Evolutionary conservation across 2,888 invertebrate genomes (phyloP).

Genomic region (Rhagonycha lutea): DNA sequence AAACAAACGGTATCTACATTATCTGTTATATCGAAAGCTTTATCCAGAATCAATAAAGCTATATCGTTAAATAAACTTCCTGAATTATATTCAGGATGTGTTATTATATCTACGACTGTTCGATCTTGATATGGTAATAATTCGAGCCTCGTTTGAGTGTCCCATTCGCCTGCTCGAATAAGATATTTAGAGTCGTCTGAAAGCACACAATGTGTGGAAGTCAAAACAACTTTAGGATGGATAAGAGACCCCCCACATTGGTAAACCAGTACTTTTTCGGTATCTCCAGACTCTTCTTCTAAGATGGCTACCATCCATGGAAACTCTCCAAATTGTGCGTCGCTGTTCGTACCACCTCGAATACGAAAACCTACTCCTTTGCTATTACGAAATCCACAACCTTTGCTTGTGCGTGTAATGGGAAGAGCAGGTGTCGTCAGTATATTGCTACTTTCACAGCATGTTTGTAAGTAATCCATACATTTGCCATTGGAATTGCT

Average conservation of each 20-base stretch:
- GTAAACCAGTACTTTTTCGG: slow-evolving; percentile 63
- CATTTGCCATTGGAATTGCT: slow-evolving; percentile 51
- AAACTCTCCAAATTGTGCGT: slow-evolving; percentile 77
- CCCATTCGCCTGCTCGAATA: slow-evolving; percentile 80
- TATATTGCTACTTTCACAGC: slow-evolving; percentile 56
- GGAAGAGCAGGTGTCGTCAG: slow-evolving; percentile 43
- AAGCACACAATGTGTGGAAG: slow-evolving; percentile 78
- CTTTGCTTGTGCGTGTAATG: slow-evolving; percentile 40
- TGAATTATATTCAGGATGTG: slow-evolving; percentile 67
- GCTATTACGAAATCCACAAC: slow-evolving; percentile 75
- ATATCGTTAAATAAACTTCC: slow-evolving; percentile 75
- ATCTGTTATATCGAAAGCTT: slow-evolving; percentile 63
- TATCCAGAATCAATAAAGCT: slow-evolving; percentile 68
- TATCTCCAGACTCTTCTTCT: slow-evolving; percentile 55
- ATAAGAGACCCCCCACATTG: slow-evolving; percentile 82
- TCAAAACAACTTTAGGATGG: slow-evolving; percentile 73
- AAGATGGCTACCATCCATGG: slow-evolving; percentile 83
- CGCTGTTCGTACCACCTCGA: slow-evolving; percentile 65
- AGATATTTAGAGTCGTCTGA: slow-evolving; percentile 47
- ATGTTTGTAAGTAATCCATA: slow-evolving; percentile 60
- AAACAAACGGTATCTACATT: slow-evolving; percentile 75
- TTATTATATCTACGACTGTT: slow-evolving; percentile 59
- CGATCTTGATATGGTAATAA: slow-evolving; percentile 72
- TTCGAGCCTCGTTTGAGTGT: slow-evolving; percentile 74
- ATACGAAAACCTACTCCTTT: slow-evolving; percentile 76